Conservation (phyloP, 2,888 invertebrate genomes). For the Oscheius sp. region DNA sequence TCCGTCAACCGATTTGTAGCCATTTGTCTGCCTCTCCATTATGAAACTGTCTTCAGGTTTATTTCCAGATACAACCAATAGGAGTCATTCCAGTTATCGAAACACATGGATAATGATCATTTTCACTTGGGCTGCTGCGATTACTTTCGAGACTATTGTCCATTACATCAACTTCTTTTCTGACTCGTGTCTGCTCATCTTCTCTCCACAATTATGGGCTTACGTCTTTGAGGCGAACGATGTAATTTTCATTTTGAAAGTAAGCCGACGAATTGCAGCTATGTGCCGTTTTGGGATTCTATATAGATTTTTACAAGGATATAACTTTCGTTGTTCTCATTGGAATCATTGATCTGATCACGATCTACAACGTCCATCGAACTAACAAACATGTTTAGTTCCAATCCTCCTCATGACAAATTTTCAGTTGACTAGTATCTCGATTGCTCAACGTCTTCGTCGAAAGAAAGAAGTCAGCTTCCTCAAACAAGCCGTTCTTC, state of each 20-base stretch:
- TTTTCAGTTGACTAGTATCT: neutral
- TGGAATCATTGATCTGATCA: constrained; percentile 26
- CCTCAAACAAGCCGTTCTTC: constrained; percentile 30
- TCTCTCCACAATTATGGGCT: neutral
- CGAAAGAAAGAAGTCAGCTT: constrained; percentile 16
- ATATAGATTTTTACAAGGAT: constrained; percentile 35
- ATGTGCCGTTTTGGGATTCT: constrained; percentile 29
- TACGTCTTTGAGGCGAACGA: constrained; percentile 12
- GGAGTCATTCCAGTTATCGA: neutral
- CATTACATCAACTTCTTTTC: constrained; percentile 10
- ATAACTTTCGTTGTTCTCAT: constrained; percentile 23
- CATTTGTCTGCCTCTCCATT: constrained; percentile 16
- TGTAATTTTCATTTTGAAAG: neutral
- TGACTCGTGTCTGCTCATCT: constrained; percentile 1
- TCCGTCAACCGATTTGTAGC: constrained; percentile 23
- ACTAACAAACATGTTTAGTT: neutral
- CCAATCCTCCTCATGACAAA: neutral
- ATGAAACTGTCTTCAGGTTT: constrained; percentile 26
- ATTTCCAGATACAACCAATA: neutral
- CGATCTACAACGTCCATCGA: constrained; percentile 31
- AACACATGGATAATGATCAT: constrained; percentile 14
- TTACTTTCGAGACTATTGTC: neutral
- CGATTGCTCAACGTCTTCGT: neutral
- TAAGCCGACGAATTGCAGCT: neutral
- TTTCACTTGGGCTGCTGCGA: constrained; percentile 8